These are phyloP conservation scores for Eleutherodactylus coqui DNA, from an alignment of 2,797 vertebrate genomes.

Conservation along the genomic window DNA sequence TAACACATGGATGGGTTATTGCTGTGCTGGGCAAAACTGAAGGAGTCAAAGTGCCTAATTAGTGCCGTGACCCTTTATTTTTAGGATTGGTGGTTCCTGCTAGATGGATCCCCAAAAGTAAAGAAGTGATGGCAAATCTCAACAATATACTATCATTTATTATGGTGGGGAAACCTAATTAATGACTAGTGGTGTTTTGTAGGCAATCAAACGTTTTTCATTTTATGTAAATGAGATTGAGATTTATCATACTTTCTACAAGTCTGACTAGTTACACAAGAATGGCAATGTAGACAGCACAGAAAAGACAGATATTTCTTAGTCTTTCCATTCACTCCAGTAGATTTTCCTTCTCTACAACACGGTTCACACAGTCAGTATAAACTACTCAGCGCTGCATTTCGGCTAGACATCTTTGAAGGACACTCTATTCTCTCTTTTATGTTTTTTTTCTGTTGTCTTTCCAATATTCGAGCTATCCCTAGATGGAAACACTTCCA, in stretches of 20 bases:
- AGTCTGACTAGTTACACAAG: neutral
- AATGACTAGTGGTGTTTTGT: no score
- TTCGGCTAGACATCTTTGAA: neutral
- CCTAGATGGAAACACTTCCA: conserved; percentile 14
- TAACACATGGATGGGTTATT: no score
- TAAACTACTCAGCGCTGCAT: neutral
- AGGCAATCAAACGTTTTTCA: no score
- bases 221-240: no score
- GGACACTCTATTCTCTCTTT: neutral
- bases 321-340: neutral
- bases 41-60: no score
- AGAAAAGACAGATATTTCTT: neutral
- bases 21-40: no score
- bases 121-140: no score
- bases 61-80: no score
- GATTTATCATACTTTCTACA: neutral
- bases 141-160: no score
- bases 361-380: neutral
- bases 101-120: no score
- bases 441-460: conserved; percentile 14
- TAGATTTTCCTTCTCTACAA: neutral
- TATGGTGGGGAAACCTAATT: no score
- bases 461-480: conserved; percentile 3
- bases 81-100: no score
- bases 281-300: neutral